phyloP scores from a whole-genome alignment of 2,797 vertebrate genomes.

The Silurus aristotelis region DNA sequence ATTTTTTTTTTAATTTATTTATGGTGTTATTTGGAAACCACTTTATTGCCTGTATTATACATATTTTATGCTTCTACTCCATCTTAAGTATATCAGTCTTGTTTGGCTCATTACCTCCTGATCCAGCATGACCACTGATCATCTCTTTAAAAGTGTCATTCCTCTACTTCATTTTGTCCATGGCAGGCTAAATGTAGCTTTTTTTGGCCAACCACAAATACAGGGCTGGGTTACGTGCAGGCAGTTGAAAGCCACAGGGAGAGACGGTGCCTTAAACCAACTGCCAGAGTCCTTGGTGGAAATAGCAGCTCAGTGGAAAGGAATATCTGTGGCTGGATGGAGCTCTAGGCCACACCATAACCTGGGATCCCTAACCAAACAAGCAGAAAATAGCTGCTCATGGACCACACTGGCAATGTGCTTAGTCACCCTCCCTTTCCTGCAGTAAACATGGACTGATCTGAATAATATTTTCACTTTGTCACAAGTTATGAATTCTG shows the following conservation, averaged over 20 bases:
- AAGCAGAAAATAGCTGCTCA: constrained; percentile 84
- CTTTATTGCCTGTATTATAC: not conserved
- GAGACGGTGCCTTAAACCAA: constrained; percentile 81
- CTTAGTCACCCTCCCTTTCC: constrained; percentile 73
- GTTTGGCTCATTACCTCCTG: constrained; percentile 41
- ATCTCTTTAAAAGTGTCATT: constrained; percentile 69
- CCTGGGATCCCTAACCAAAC: constrained; percentile 73
- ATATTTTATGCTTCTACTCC: constrained; percentile 2
- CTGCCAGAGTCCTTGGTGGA: constrained; percentile 79
- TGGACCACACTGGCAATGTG: constrained; percentile 79
- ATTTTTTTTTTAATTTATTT: not conserved
- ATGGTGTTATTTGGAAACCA: constrained; percentile 1
- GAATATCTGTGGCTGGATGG: constrained; percentile 25
- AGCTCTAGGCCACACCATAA: constrained; percentile 33
- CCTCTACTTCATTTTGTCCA: constrained; percentile 86
- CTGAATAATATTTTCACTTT: constrained; percentile 26
- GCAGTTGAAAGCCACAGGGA: constrained; percentile 85
- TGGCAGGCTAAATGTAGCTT: constrained; percentile 90
- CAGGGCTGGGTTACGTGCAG: constrained; percentile 83
- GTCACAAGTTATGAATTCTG: not conserved
- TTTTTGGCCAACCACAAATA: constrained; percentile 87
- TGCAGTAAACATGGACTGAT: constrained; percentile 60
- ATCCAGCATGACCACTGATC: constrained; percentile 52
- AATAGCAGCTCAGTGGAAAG: constrained; percentile 76
- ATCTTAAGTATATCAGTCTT: constrained; percentile 15